A percentile compares a stretch with the other conserved stretches of the same genome.
phyloP scores from a whole-genome alignment of 2,113 vertebrate species.

The Hymenochirus boettgeri region DNA sequence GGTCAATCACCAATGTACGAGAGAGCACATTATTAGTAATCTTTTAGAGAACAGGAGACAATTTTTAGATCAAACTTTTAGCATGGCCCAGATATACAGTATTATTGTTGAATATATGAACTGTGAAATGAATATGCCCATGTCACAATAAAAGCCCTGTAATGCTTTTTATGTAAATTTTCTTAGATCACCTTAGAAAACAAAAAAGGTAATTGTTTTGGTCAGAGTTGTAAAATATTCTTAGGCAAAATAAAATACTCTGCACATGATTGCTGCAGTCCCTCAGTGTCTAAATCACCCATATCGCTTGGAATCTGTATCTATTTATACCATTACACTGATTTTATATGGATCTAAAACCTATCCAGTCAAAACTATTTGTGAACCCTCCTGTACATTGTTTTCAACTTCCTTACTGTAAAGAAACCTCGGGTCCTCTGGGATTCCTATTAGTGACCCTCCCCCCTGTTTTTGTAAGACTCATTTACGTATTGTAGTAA shows the following conservation, averaged over 20 bases:
- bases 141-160: constrained; percentile 36
- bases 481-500: too few relatives aligned
- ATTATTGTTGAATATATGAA: constrained; percentile 4
- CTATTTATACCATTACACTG: too few relatives aligned
- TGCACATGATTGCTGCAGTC: constrained; percentile 18
- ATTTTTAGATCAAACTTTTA: constrained; percentile 40
- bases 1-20: constrained; percentile 19
- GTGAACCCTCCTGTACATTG: too few relatives aligned
- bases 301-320: too few relatives aligned
- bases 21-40: constrained; percentile 18
- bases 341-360: too few relatives aligned
- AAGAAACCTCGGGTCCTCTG: too few relatives aligned
- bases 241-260: constrained; percentile 27
- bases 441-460: too few relatives aligned
- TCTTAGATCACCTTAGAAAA: constrained; percentile 35
- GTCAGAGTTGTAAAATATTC: constrained; percentile 42
- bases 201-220: constrained; percentile 4
- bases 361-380: too few relatives aligned
- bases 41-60: constrained; percentile 38
- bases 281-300: too few relatives aligned
- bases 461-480: too few relatives aligned
- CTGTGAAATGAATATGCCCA: constrained; percentile 21
- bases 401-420: too few relatives aligned
- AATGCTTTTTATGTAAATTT: constrained; percentile 43
- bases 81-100: constrained; percentile 36